Evolutionary conservation across 1,140 invertebrate genomes (phyloP).

Genomic region (Drosophila auraria): DNA sequence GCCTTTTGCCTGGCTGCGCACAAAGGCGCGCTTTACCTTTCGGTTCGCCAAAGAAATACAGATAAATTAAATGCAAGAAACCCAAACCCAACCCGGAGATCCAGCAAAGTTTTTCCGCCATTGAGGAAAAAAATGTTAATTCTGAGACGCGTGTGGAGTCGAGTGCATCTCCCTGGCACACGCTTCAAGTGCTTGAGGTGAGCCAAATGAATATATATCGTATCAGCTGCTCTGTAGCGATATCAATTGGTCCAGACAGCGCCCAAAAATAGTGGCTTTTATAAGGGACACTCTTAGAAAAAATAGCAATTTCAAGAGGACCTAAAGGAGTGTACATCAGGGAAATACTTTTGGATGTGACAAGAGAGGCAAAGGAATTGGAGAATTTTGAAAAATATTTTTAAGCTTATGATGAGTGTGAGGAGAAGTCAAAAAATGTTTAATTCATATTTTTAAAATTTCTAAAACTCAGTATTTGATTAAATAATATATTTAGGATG

Average conservation of each 20-base stretch:
- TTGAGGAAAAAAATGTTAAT: constrained; percentile 52
- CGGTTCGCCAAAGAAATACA: constrained; percentile 45
- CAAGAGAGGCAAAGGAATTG: too few species aligned
- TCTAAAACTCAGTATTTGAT: too few species aligned
- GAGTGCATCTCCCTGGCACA: constrained; percentile 45
- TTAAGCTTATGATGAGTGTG: too few species aligned
- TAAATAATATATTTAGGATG: too few species aligned
- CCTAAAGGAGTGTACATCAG: background rate
- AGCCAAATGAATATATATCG: constrained; percentile 50
- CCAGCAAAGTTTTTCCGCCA: constrained; percentile 46
- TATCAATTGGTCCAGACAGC: constrained; percentile 67
- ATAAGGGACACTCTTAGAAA: constrained; percentile 5
- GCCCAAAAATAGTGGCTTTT: constrained; percentile 25
- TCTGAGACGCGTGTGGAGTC: constrained; percentile 37
- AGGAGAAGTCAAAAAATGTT: too few species aligned
- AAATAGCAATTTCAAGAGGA: background rate
- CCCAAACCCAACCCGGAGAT: constrained; percentile 5
- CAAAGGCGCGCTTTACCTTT: constrained; percentile 38
- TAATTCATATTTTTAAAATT: too few species aligned
- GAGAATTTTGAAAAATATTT: too few species aligned
- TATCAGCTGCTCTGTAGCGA: constrained; percentile 35
- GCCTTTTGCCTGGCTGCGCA: constrained; percentile 52
- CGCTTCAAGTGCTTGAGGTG: constrained; percentile 60
- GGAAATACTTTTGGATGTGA: too few species aligned
- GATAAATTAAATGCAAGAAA: constrained; percentile 70